These are phyloP conservation scores for Opisthocomus hoazin DNA, from an alignment of 2,113 vertebrate species.

Conservation along the genomic window DNA sequence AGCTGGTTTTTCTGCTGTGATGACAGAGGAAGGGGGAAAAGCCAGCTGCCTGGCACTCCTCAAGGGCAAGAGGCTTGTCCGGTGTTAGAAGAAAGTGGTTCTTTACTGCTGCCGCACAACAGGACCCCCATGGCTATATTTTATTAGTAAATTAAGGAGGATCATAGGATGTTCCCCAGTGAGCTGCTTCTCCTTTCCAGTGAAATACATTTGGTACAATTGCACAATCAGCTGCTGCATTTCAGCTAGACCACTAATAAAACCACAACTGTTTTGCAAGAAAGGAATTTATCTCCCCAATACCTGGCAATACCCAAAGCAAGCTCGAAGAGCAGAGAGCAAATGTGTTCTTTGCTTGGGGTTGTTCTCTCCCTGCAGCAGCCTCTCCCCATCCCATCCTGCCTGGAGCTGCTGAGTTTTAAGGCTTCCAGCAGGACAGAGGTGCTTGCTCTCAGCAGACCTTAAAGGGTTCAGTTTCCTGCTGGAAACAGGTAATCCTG, in stretches of 20 bases:
- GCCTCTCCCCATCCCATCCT: neutral
- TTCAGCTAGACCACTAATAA: neutral
- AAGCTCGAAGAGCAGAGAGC: neutral
- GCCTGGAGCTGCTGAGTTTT: neutral
- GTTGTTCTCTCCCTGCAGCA: neutral
- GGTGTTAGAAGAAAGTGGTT: neutral
- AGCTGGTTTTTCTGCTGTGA: no score
- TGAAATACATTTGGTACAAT: neutral
- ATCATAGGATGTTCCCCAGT: neutral
- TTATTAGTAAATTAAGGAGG: neutral
- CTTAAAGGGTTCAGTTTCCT: neutral
- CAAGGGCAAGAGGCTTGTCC: no score
- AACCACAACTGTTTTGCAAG: neutral
- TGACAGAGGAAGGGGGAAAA: no score
- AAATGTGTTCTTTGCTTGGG: neutral
- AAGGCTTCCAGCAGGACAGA: neutral
- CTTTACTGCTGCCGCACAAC: neutral
- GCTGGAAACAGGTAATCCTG: neutral
- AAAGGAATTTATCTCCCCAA: neutral
- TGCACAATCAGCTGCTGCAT: accelerated
- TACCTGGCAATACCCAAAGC: neutral
- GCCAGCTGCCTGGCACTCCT: no score
- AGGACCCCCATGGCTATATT: neutral
- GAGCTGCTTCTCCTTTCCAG: neutral
- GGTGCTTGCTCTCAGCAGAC: neutral